phyloP scores from a whole-genome alignment of 2,797 vertebrate species.

The Bradypus variegatus region DNA sequence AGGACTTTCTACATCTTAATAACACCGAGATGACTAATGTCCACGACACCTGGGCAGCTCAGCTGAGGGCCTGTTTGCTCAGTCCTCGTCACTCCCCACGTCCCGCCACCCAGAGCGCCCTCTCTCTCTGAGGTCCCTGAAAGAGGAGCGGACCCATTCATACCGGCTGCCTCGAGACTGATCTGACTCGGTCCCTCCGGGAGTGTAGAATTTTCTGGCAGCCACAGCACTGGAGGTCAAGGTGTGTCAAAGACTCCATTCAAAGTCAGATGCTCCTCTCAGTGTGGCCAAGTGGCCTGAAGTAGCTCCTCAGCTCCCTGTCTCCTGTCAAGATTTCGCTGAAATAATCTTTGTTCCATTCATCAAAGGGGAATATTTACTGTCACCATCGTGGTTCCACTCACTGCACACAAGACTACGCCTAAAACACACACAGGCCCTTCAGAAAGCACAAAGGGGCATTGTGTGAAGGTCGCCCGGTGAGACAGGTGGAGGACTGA shows the following conservation, averaged over 20 bases:
- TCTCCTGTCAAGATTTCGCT: neutral
- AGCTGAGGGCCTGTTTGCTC: conserved; percentile 55
- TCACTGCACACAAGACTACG: neutral
- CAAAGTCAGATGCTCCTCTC: neutral
- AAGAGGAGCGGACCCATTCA: neutral
- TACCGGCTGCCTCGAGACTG: neutral
- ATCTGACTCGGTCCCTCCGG: neutral
- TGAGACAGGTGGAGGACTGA: neutral
- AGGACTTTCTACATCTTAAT: conserved; percentile 67
- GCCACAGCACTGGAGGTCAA: neutral
- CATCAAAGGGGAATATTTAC: neutral
- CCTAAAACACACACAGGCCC: conserved; percentile 9
- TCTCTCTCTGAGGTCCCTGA: neutral
- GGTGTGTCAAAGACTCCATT: neutral
- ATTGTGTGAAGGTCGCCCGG: neutral
- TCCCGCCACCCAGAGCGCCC: neutral
- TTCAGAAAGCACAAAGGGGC: conserved; percentile 38
- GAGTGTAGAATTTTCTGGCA: neutral
- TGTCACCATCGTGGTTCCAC: neutral
- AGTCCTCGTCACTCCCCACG: conserved; percentile 32
- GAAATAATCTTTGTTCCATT: conserved; percentile 35
- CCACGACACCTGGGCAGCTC: conserved; percentile 63
- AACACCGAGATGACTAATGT: conserved; percentile 68
- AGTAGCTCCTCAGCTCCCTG: neutral
- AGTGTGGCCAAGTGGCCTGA: neutral